phyloP scores from a whole-genome alignment of 2,797 vertebrate species.

The Aldrovandia affinis region DNA sequence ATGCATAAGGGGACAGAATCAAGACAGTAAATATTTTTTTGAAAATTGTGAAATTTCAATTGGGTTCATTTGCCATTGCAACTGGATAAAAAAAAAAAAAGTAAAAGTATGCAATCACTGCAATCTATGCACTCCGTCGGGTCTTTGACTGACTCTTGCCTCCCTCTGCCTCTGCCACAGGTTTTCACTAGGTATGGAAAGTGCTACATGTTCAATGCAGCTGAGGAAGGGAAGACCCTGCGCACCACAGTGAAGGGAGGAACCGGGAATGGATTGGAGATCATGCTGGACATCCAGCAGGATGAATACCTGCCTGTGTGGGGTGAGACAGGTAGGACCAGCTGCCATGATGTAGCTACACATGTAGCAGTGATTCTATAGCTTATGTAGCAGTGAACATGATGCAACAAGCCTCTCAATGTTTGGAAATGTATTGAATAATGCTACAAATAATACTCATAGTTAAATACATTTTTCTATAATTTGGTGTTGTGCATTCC shows the following conservation, averaged over 20 bases:
- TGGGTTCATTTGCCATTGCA: neutral
- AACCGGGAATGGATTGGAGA: conserved; percentile 95
- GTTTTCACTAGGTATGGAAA: conserved; percentile 98
- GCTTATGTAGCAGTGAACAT: neutral
- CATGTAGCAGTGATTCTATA: neutral
- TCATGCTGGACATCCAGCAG: conserved; percentile 99
- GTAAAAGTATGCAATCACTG: neutral
- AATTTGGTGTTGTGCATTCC: too few species aligned
- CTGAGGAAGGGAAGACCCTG: conserved; percentile 89
- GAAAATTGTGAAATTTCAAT: neutral
- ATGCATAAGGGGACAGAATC: neutral
- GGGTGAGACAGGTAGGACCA: conserved; percentile 87
- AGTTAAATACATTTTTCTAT: too few species aligned
- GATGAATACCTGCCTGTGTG: conserved; percentile 98
- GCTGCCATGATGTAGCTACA: neutral
- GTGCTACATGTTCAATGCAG: conserved; percentile 98
- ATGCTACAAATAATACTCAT: too few species aligned
- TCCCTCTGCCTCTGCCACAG: conserved; percentile 57
- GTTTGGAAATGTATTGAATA: too few species aligned
- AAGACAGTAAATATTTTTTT: too few species aligned
- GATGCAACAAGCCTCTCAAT: too few species aligned
- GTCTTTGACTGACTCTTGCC: neutral
- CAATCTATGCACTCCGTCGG: neutral
- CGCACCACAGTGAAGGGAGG: conserved; percentile 97
- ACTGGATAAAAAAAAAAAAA: neutral